phyloP scores from a whole-genome alignment of 2,797 vertebrate species.

The Gambusia yucatana region DNA sequence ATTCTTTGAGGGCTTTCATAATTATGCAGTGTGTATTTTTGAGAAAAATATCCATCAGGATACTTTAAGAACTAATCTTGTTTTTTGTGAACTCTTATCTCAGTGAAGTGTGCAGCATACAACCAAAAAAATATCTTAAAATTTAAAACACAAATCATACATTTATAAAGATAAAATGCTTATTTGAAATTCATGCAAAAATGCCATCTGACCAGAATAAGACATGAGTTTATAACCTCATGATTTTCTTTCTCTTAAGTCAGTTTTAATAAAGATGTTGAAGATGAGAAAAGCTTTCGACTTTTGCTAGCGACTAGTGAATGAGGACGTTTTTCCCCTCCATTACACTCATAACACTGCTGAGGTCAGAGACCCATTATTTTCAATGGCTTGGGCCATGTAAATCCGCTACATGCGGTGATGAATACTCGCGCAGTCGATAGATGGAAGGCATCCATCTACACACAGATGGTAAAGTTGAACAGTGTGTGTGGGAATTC shows the following conservation, averaged over 20 bases:
- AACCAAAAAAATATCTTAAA: background rate
- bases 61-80: background rate
- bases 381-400: slow-evolving; percentile 4
- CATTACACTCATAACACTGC: slow-evolving; percentile 6
- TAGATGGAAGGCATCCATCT: background rate
- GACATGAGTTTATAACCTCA: background rate
- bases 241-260: background rate
- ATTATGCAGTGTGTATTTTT: background rate
- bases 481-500: background rate
- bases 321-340: background rate
- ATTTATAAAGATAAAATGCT: background rate
- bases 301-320: background rate
- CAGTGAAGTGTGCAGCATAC: background rate
- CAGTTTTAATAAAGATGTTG: background rate
- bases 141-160: background rate
- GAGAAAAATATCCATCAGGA: background rate
- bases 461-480: background rate
- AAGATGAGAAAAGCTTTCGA: background rate
- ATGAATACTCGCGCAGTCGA: background rate
- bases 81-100: background rate
- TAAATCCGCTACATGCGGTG: background rate
- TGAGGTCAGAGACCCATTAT: background rate
- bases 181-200: background rate
- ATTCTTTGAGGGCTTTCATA: background rate
- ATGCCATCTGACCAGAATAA: background rate